Percentiles rank a stretch among this genome's conserved stretches.
phyloP scores from a whole-genome alignment of 1,140 invertebrate species.

The Atta cephalotes region DNA sequence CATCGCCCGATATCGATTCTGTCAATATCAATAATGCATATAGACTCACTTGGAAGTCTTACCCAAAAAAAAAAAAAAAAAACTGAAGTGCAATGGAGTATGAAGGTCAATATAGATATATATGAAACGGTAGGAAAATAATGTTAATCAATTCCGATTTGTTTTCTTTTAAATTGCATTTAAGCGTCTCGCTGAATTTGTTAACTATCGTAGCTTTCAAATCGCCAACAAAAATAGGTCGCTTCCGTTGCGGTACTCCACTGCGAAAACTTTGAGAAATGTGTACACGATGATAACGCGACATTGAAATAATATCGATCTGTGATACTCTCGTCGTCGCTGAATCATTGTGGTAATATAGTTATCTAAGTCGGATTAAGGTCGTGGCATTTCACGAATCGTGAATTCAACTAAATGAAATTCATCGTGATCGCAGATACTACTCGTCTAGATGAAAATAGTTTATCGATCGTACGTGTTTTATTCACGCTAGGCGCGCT shows the following conservation, averaged over 20 bases:
- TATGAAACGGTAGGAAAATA: background rate
- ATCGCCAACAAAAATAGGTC: background rate
- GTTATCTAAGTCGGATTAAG: conserved; percentile 68
- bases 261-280: background rate
- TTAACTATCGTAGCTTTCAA: background rate
- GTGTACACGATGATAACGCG: background rate
- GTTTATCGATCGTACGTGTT: conserved; percentile 73
- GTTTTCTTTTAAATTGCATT: background rate
- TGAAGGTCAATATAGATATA: conserved; percentile 2
- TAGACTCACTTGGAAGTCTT: conserved; percentile 1
- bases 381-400: conserved; percentile 70
- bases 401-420: conserved; percentile 72
- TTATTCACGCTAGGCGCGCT: conserved; percentile 67
- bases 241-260: background rate
- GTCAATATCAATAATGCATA: conserved; percentile 51
- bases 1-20: conserved; percentile 62
- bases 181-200: background rate
- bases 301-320: conserved; percentile 46
- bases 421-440: conserved; percentile 67
- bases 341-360: conserved; percentile 40
- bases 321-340: background rate
- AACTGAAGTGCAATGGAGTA: background rate
- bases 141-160: conserved; percentile 3
- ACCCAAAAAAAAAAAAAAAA: conserved; percentile 35
- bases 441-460: conserved; percentile 75